Base-by-base conservation (phyloP, 1,140 invertebrate genomes). In the Venturia canescens region DNA sequence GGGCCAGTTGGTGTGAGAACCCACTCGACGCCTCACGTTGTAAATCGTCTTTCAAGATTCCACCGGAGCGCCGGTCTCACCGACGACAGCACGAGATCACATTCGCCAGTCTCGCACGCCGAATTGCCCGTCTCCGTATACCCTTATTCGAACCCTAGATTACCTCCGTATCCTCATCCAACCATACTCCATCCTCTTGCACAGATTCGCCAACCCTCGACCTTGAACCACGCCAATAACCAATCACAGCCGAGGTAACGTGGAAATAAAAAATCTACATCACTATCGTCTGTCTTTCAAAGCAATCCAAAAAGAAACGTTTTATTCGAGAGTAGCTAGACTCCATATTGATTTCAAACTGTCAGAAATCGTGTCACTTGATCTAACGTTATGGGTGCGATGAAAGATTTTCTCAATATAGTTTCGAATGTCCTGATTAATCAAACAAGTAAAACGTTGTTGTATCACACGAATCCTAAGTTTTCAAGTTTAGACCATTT, bases 41-140 rank as follows among this genome's bases (percentile, higher is more conserved):
- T 99, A 18, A 99, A 99, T 92, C 95, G 96, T 85, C 93, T 98
- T 84, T 99, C 98, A 83, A 94, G 98, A 85, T 99, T 99, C 92
- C 98, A 99, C 89, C 94, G 97, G 85, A 99, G 97, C 85, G 98
- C 98, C 72, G 99, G 98, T 11, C 90, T 99, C 50, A 95, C 94
- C 70, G 91, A 94, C 81, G 93, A 96, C 88, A 96, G 96, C 0
- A 89, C 95, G 13, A 92, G 93, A 81, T 95, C 94, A 27, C 96
- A 95, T 86, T 97, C 96, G 85, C 97, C 97, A 0, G 94, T 96
- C 0, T 93, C 95, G 21, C 91, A 93, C 60, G 89, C 90, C 11
- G 89, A 92, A 80, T 88, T 93, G 80, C 91, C 92, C 48, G 86
- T 93, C n/a, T 91, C 94, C 16, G 93, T 94, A 74, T 93, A 96